A percentile compares a stretch with the other conserved stretches of the same genome.
Evolutionary conservation across 2,888 invertebrate genomes (phyloP).

Genomic region (Rotaria macrura): DNA sequence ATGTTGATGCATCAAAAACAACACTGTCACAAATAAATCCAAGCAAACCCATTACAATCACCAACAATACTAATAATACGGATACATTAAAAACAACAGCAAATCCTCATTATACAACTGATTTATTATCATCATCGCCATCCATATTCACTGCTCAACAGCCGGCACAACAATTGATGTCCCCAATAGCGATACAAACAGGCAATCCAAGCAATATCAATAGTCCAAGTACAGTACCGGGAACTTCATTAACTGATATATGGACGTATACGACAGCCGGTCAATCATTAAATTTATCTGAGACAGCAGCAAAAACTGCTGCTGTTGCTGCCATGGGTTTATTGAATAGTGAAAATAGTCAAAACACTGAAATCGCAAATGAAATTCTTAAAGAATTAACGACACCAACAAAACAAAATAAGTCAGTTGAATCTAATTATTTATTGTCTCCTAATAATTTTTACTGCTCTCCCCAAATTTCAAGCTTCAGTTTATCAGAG

Average conservation of each 20-base stretch:
- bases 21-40: background rate
- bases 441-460: background rate
- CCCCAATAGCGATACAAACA: background rate
- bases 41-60: background rate
- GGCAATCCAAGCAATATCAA: background rate
- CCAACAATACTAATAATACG: background rate
- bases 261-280: background rate
- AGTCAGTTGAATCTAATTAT: background rate
- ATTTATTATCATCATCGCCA: background rate
- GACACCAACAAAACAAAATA: conserved; percentile 16
- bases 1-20: background rate
- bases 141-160: background rate
- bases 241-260: background rate
- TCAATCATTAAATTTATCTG: background rate
- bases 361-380: background rate
- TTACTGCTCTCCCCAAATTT: background rate
- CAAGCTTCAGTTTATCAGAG: background rate
- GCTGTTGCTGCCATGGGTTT: background rate
- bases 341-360: background rate
- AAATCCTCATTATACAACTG: background rate
- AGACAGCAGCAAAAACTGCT: background rate
- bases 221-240: background rate
- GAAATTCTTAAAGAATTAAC: conserved; percentile 1
- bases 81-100: background rate
- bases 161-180: background rate